A percentile compares a stretch with the other conserved stretches of the same genome.
Conservation (phyloP, 2,888 invertebrate species). For the Acanthosepion esculentum region DNA sequence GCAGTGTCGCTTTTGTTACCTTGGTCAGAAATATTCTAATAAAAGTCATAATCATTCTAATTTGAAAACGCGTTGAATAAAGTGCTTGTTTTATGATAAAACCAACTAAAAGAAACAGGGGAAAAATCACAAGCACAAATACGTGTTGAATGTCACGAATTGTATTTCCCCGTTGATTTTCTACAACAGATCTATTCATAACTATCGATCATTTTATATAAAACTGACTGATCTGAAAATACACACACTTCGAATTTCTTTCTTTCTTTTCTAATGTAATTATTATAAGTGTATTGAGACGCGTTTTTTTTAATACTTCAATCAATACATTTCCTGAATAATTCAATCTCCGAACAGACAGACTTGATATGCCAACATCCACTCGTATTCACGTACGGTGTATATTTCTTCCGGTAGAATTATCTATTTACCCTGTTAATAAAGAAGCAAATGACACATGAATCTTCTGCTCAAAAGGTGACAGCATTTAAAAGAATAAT, state of each 20-base stretch:
- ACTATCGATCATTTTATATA: background rate
- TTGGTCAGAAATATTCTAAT: too few species aligned
- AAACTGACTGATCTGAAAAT: background rate
- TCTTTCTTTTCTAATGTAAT: background rate
- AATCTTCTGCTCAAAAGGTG: background rate
- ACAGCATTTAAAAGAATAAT: background rate
- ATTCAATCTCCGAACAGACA: background rate
- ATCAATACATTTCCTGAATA: background rate
- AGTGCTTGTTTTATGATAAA: background rate
- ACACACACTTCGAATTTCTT: background rate
- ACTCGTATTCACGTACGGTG: background rate
- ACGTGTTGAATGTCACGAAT: conserved; percentile 16
- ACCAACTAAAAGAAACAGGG: background rate
- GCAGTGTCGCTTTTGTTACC: too few species aligned
- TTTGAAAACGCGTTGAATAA: background rate
- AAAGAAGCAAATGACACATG: background rate
- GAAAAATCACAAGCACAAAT: background rate
- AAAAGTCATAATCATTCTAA: too few species aligned
- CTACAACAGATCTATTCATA: conserved; percentile 18
- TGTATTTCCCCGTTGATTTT: background rate
- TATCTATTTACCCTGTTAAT: background rate
- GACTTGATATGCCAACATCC: background rate
- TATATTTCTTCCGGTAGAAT: background rate
- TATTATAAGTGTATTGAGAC: background rate
- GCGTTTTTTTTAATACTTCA: background rate